Evolutionary conservation across 2,888 invertebrate species (phyloP).

Genomic region (Campoplex capitator): DNA sequence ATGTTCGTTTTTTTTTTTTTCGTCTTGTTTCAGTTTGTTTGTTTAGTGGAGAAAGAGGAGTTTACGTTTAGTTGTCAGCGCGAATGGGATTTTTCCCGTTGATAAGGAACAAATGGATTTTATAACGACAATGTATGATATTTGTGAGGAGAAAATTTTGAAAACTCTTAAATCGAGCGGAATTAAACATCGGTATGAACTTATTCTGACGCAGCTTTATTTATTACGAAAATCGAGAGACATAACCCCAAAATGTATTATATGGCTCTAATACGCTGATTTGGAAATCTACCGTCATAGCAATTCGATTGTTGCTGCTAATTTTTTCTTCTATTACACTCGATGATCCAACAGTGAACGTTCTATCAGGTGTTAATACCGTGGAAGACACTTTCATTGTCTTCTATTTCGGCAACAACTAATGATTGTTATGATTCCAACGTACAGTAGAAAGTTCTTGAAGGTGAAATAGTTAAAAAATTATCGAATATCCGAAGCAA

Average conservation of each 20-base stretch:
- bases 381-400: not conserved
- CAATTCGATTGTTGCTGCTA: no score
- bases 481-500: not conserved
- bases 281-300: no score
- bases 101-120: conserved; percentile 72
- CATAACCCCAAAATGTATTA: conserved; percentile 72
- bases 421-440: not conserved
- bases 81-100: conserved; percentile 65
- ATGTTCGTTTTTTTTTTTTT: conserved; percentile 13
- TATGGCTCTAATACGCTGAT: no score
- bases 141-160: conserved; percentile 76
- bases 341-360: not conserved
- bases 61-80: conserved; percentile 61
- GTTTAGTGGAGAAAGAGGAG: conserved; percentile 20
- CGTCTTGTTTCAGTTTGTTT: conserved; percentile 17
- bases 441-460: not conserved
- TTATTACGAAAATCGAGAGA: not conserved
- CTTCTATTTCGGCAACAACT: conserved; percentile 19
- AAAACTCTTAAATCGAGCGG: conserved; percentile 74
- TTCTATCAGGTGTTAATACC: not conserved
- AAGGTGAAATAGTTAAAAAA: not conserved
- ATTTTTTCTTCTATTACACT: conserved; percentile 26
- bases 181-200: conserved; percentile 78
- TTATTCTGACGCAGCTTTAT: conserved; percentile 23
- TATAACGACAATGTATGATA: conserved; percentile 70